Conservation (phyloP, 1,140 invertebrate species). For the Ostrea denselamellosa region DNA sequence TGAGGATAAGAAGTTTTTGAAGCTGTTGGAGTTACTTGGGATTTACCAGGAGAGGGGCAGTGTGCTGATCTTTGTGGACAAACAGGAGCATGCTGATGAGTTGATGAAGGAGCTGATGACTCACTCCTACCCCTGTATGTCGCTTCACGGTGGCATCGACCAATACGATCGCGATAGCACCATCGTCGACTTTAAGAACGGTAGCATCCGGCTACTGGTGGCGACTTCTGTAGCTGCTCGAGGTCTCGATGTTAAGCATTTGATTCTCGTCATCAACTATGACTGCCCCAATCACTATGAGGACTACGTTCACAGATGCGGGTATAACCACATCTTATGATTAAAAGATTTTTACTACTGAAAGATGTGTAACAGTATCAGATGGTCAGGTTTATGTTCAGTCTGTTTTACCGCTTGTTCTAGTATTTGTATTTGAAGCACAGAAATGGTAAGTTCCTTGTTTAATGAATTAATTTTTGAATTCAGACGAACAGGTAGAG, state of each 20-base stretch:
- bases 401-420: too few relatives aligned
- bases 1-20: conserved; percentile 98
- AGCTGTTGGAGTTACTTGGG: conserved; percentile 96
- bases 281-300: conserved; percentile 99
- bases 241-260: conserved; percentile 98
- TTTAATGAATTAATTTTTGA: conserved; percentile 16
- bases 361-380: too few relatives aligned
- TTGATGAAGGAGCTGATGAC: conserved; percentile 97
- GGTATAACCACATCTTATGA: conserved; percentile 78
- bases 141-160: conserved; percentile 99
- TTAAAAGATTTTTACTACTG: too few relatives aligned
- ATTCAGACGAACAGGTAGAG: conserved; percentile 85
- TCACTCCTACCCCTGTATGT: conserved; percentile 96
- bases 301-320: conserved; percentile 99
- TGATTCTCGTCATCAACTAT: conserved; percentile 99
- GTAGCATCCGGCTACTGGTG: conserved; percentile 86
- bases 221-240: conserved; percentile 98
- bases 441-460: background rate
- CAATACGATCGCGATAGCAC: conserved; percentile 99
- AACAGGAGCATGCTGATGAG: conserved; percentile 97
- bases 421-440: background rate
- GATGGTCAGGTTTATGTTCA: too few relatives aligned
- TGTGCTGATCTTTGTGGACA: conserved; percentile 98
- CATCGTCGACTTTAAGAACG: conserved; percentile 98
- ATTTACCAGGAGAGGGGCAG: conserved; percentile 96